Conservation (phyloP, 2,888 invertebrate genomes). For the Listrodromus nycthemerus region DNA sequence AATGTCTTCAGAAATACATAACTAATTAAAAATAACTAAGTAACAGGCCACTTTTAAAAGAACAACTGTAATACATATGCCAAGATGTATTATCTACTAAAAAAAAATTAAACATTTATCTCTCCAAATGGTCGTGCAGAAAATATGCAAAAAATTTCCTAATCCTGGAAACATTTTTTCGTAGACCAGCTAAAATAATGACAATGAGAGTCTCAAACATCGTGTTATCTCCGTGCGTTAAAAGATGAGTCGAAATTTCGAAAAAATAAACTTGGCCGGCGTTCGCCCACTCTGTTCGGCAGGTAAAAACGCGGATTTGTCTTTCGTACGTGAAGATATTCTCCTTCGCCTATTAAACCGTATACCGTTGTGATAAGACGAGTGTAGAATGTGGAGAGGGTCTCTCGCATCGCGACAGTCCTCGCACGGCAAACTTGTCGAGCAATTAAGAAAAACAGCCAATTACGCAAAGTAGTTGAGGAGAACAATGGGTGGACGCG, state of each 20-base stretch:
- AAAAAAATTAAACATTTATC: background rate
- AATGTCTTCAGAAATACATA: no score
- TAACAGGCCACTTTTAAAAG: no score
- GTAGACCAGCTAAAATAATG: background rate
- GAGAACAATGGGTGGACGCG: slow-evolving; percentile 72
- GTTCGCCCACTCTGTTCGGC: background rate
- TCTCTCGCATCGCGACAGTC: slow-evolving; percentile 12
- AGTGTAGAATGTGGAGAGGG: slow-evolving; percentile 2
- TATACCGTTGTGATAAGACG: slow-evolving; percentile 57
- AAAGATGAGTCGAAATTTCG: background rate
- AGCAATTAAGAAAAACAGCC: slow-evolving; percentile 78
- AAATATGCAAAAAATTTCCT: background rate
- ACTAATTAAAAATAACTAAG: no score
- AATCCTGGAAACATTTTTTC: background rate
- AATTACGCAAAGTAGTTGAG: slow-evolving; percentile 76
- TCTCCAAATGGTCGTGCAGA: background rate
- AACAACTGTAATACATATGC: background rate
- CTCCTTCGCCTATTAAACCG: slow-evolving; percentile 31
- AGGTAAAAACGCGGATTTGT: background rate
- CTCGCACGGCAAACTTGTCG: slow-evolving; percentile 67
- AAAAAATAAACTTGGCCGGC: background rate
- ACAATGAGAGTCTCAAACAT: background rate
- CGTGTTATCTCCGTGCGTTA: background rate
- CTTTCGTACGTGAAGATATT: background rate
- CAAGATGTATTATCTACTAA: background rate